A percentile compares a stretch with the other conserved stretches of the same genome.
Evolutionary conservation across 2,113 vertebrate species (phyloP).

Genomic region (Planiliza haematocheilus): DNA sequence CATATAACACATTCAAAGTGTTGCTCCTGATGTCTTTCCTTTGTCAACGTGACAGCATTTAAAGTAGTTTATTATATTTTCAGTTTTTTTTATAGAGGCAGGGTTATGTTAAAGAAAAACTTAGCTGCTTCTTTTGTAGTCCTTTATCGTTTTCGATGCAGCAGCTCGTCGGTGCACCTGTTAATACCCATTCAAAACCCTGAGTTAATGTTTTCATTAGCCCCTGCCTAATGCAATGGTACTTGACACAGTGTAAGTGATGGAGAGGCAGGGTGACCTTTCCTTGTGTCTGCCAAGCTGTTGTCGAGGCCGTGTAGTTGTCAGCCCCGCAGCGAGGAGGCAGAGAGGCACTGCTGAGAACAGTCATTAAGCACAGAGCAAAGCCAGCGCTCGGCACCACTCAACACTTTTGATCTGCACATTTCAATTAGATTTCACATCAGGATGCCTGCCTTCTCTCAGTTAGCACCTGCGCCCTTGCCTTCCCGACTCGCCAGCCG

Average conservation of each 20-base stretch:
- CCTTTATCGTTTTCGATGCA: not conserved
- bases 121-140: not conserved
- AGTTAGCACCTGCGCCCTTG: conserved; percentile 78
- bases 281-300: conserved; percentile 71
- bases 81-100: not conserved
- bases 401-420: conserved; percentile 83
- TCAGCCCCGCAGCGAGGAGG: conserved; percentile 69
- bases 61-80: not conserved
- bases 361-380: conserved; percentile 77
- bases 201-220: conserved; percentile 74
- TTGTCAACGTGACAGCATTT: not conserved
- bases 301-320: conserved; percentile 66
- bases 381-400: conserved; percentile 72
- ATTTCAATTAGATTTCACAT: conserved; percentile 86
- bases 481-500: conserved; percentile 37
- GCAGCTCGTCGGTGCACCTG: conserved; percentile 60
- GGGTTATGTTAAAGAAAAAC: too few species aligned
- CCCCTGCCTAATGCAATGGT: conserved; percentile 61
- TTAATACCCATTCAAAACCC: conserved; percentile 68
- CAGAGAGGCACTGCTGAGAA: conserved; percentile 70
- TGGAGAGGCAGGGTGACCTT: conserved; percentile 80
- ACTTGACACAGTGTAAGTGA: conserved; percentile 75
- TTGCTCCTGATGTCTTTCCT: conserved; percentile 1
- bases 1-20: conserved; percentile 32
- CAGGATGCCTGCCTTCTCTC: conserved; percentile 80